These are phyloP conservation scores for Rhabditoides inermis DNA, from an alignment of 2,888 invertebrate genomes.

Conservation along the genomic window DNA sequence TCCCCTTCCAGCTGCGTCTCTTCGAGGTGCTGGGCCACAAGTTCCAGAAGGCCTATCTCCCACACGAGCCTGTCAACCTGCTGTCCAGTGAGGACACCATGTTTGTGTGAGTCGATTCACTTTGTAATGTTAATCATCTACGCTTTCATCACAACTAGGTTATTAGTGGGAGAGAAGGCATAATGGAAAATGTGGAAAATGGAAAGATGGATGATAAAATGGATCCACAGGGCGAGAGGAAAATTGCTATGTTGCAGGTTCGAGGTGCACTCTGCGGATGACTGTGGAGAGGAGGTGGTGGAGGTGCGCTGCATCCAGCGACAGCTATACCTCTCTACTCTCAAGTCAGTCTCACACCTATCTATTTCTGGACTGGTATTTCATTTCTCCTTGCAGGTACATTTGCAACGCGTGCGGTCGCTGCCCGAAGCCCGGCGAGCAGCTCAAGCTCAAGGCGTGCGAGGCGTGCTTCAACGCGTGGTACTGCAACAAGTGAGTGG, in stretches of 20 bases:
- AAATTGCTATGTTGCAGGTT: conserved; percentile 48
- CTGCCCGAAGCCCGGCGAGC: conserved; percentile 4
- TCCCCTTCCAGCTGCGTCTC: conserved; percentile 16
- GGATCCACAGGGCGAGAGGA: too few relatives aligned
- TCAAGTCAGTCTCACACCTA: conserved; percentile 4
- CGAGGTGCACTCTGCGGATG: conserved; percentile 52
- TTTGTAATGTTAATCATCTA: too few relatives aligned
- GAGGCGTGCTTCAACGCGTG: conserved; percentile 56
- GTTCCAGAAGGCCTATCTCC: conserved; percentile 25
- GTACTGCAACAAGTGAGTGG: conserved; percentile 56
- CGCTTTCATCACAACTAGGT: too few relatives aligned
- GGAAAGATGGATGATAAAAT: too few relatives aligned
- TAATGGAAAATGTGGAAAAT: too few relatives aligned
- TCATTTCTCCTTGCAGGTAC: conserved; percentile 9
- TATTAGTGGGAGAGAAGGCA: too few relatives aligned
- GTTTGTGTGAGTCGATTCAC: conserved; percentile 51
- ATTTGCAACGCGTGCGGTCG: conserved; percentile 47
- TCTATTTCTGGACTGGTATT: background rate
- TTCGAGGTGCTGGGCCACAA: conserved; percentile 28
- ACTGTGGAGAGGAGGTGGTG: conserved; percentile 53
- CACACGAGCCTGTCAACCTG: conserved; percentile 15
- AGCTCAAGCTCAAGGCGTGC: conserved; percentile 48
- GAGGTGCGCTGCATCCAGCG: conserved; percentile 53
- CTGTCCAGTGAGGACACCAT: conserved; percentile 50
- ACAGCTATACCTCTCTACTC: conserved; percentile 28